phyloP scores from a whole-genome alignment of 2,113 vertebrate genomes.

The Chiloscyllium plagiosum region DNA sequence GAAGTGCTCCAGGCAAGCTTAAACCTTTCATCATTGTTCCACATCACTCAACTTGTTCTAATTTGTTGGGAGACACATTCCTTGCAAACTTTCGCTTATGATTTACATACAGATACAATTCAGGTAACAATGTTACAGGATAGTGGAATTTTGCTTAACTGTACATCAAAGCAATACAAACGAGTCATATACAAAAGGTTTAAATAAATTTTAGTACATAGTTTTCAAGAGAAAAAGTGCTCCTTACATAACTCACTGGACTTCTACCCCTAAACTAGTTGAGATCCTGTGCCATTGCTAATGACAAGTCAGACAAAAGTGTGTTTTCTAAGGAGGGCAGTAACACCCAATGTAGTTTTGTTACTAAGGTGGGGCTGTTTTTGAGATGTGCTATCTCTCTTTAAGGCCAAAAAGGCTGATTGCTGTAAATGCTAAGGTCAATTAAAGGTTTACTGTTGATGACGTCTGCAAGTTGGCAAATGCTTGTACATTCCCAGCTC shows the following conservation, averaged over 20 bases:
- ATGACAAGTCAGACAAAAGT: neutral
- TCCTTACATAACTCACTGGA: neutral
- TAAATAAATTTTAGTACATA: neutral
- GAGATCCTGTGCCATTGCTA: neutral
- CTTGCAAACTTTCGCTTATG: neutral
- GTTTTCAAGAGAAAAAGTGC: neutral
- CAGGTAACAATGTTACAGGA: neutral
- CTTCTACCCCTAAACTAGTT: neutral
- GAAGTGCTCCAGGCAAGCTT: neutral
- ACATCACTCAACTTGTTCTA: neutral
- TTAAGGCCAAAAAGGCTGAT: neutral
- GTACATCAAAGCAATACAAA: neutral
- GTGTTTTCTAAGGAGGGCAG: neutral
- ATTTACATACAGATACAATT: neutral
- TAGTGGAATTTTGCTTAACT: neutral
- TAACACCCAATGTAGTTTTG: neutral
- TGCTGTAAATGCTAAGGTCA: neutral
- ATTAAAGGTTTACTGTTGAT: neutral
- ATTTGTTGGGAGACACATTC: neutral
- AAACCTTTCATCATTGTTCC: neutral
- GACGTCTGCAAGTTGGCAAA: neutral
- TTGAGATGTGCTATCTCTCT: conserved; percentile 20
- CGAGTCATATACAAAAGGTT: neutral
- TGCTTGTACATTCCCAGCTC: neutral
- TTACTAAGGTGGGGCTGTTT: neutral